Evolutionary conservation across 2,797 vertebrate genomes (phyloP), one percentile per base, ranked within the genome.

Genomic region (Merluccius polli): DNA sequence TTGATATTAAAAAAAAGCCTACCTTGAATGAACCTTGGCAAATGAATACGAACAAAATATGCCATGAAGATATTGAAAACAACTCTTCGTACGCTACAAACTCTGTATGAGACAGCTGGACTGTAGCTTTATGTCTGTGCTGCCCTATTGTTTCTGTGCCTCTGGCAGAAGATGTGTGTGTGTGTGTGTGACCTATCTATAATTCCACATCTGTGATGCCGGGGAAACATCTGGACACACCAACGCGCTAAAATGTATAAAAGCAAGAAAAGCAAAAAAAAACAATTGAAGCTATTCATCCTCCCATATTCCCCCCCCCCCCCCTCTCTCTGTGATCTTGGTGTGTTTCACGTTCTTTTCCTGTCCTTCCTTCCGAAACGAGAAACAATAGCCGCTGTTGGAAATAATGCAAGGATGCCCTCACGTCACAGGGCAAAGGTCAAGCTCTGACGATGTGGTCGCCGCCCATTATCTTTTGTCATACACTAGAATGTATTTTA

Each of bases 141-240:
- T 27, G 48, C 77, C 79, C 81, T 79, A 72, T 83, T 87, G 80
- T 87, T 78, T 78, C 36, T 84, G 72, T 83, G 78, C 83, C 79
- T 27, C 59, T 27, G 59, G 59, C 59, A 65, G 59, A 65, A 11
- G 24, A 27, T 85, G 87, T 83, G 85, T 85, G 73, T 69, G 82
- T 10, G 24, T 85, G 87, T 83, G 85, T 85, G 73, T 69, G 82
- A 78, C 74, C 73, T 72, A 77, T 44, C 52, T 59, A 65, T 67
- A 79, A 67, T 77, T 76, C 68, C 77, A 84, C 87, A 90, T 86
- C 84, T 89, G 88, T 0, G 0, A 79, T 78, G 84, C 75, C 32
- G 12, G 29, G 81, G 33, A 29, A 86, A 86, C 87, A 89, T 90
- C 86, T 90, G 90, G 77, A 70, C 21, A 27, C 59, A 12, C 59